A percentile compares a stretch with the other conserved stretches of the same genome.
phyloP scores from a whole-genome alignment of 2,797 vertebrate species.

The Streptopelia turtur region DNA sequence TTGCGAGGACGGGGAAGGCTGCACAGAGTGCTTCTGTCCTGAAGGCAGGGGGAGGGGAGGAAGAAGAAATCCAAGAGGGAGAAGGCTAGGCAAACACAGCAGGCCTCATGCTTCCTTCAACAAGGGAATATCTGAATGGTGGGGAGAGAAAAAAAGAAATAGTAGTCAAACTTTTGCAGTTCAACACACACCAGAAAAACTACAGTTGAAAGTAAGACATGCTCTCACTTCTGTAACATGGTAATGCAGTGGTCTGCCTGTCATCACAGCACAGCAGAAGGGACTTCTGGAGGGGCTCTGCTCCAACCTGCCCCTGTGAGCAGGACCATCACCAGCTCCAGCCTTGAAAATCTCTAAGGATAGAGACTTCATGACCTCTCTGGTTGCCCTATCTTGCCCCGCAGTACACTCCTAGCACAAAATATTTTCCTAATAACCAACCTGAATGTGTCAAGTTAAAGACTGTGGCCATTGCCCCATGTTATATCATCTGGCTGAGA shows the following conservation, averaged over 20 bases:
- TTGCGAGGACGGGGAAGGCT: conserved; percentile 55
- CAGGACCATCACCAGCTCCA: not conserved
- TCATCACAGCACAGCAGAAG: not conserved
- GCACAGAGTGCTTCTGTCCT: conserved; percentile 72
- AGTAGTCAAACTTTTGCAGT: not conserved
- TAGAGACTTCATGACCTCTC: not conserved
- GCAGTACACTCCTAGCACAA: not conserved
- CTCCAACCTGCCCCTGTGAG: not conserved
- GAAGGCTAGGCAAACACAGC: conserved; percentile 44
- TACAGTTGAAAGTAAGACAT: not conserved
- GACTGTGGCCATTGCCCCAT: not conserved
- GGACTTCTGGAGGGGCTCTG: not conserved
- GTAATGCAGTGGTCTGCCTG: not conserved
- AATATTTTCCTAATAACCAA: not conserved
- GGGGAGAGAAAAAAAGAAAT: not conserved
- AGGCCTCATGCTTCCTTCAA: conserved; percentile 92
- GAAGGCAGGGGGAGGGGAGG: conserved; percentile 30
- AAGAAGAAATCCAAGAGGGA: conserved; percentile 55
- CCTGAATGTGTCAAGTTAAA: not conserved
- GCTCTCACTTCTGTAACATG: not conserved
- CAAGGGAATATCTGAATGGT: conserved; percentile 89
- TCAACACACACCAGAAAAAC: not conserved
- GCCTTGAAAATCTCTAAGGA: not conserved
- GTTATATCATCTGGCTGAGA: not conserved
- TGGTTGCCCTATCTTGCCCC: not conserved